These are phyloP conservation scores for Penaeus vannamei DNA, from an alignment of 1,140 invertebrate species.

Conservation along the genomic window DNA sequence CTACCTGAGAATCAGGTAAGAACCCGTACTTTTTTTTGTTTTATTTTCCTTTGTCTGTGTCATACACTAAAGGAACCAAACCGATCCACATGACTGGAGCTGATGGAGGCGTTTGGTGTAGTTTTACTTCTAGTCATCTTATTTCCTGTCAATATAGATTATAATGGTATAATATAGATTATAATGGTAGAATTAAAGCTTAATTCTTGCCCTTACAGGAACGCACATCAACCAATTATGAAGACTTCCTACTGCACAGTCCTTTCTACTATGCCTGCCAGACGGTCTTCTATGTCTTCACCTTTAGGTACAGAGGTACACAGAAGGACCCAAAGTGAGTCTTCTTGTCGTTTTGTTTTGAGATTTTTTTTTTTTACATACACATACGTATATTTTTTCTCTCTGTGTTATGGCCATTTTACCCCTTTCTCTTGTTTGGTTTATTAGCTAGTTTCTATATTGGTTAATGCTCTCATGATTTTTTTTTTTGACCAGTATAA, in stretches of 20 bases:
- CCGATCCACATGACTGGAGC: too few relatives aligned
- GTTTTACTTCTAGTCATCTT: too few relatives aligned
- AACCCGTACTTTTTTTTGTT: constrained; percentile 71
- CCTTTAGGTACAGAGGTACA: constrained; percentile 87
- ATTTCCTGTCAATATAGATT: too few relatives aligned
- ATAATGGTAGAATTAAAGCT: not conserved
- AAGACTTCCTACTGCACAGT: constrained; percentile 75
- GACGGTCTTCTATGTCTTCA: constrained; percentile 90
- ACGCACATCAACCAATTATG: constrained; percentile 73
- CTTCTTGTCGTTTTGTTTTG: too few relatives aligned
- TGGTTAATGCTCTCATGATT: too few relatives aligned
- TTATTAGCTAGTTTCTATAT: not conserved
- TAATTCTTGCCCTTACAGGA: constrained; percentile 67
- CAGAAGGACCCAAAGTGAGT: constrained; percentile 77
- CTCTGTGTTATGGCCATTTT: too few relatives aligned
- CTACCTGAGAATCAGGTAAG: constrained; percentile 78
- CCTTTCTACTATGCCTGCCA: constrained; percentile 94
- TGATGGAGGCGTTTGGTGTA: too few relatives aligned
- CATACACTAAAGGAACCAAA: too few relatives aligned
- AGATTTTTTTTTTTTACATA: too few relatives aligned
- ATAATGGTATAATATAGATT: too few relatives aligned
- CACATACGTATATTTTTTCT: too few relatives aligned
- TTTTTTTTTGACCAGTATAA: too few relatives aligned
- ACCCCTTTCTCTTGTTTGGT: not conserved
- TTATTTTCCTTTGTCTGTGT: constrained; percentile 67